Evolutionary conservation across 2,113 vertebrate genomes (phyloP).

Genomic region (Sinocyclocheilus rhinocerous): DNA sequence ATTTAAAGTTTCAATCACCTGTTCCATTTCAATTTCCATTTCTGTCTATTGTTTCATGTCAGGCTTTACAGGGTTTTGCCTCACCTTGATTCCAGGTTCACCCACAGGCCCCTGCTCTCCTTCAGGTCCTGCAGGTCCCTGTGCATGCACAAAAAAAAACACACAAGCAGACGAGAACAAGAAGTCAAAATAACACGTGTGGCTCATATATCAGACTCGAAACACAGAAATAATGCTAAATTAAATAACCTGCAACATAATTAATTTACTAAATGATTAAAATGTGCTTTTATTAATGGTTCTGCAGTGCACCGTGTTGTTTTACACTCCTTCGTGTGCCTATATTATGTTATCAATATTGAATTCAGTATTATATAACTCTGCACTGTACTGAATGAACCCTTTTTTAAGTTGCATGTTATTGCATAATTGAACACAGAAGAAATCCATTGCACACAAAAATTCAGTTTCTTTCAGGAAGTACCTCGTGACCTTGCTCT

Average conservation of each 20-base stretch:
- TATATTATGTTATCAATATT: background rate
- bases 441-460: background rate
- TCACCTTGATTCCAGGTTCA: slow-evolving; percentile 88
- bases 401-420: background rate
- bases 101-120: slow-evolving; percentile 88
- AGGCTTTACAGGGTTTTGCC: slow-evolving; percentile 2
- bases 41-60: no score
- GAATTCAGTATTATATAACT: background rate
- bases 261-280: background rate
- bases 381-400: background rate
- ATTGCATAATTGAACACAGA: background rate
- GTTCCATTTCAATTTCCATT: no score
- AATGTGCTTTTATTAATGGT: background rate
- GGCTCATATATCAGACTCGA: background rate
- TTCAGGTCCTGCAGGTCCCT: slow-evolving; percentile 88
- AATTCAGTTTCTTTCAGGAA: background rate
- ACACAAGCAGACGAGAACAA: slow-evolving; percentile 25
- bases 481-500: slow-evolving; percentile 88
- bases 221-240: background rate
- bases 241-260: background rate
- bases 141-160: background rate
- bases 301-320: background rate
- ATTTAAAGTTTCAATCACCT: no score
- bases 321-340: background rate
- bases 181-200: background rate